These are phyloP conservation scores for Brachionus calyciflorus DNA, from an alignment of 1,140 invertebrate species.

Conservation along the genomic window DNA sequence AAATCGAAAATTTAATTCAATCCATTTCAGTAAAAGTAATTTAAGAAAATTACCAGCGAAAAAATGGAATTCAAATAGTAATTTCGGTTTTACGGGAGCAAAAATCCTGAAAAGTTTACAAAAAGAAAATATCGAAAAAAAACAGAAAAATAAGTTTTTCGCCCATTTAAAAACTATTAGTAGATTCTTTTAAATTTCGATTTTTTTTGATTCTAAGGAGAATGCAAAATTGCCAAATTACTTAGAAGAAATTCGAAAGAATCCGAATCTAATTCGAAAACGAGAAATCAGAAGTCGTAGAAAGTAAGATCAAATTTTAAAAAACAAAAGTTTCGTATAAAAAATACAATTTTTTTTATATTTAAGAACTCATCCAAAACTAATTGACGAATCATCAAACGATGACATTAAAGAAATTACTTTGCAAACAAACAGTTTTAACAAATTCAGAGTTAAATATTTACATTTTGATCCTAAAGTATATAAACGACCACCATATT, in stretches of 20 bases:
- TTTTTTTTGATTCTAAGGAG: not conserved
- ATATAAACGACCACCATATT: constrained; percentile 38
- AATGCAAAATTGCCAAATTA: not conserved
- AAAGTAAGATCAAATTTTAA: constrained; percentile 10
- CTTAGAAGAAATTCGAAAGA: constrained; percentile 16
- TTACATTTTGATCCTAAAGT: constrained; percentile 36
- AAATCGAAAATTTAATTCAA: too few species aligned
- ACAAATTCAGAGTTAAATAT: constrained; percentile 35
- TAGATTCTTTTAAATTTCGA: not conserved
- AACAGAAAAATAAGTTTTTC: too few species aligned
- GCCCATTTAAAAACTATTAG: not conserved
- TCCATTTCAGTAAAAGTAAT: too few species aligned
- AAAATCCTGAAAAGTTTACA: too few species aligned
- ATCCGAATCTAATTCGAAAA: constrained; percentile 7
- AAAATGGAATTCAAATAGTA: too few species aligned
- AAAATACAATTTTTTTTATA: not conserved
- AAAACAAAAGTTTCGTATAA: not conserved
- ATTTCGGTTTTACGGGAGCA: too few species aligned
- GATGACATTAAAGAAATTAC: not conserved
- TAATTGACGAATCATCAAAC: not conserved
- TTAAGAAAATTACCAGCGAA: too few species aligned
- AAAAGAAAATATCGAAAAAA: too few species aligned
- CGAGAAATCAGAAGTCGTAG: constrained; percentile 4
- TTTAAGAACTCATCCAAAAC: not conserved
- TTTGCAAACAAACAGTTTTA: not conserved